Evolutionary conservation across 2,113 vertebrate species (phyloP), one percentile per base, ranked within the genome.

Genomic region (Xerus inauris): DNA sequence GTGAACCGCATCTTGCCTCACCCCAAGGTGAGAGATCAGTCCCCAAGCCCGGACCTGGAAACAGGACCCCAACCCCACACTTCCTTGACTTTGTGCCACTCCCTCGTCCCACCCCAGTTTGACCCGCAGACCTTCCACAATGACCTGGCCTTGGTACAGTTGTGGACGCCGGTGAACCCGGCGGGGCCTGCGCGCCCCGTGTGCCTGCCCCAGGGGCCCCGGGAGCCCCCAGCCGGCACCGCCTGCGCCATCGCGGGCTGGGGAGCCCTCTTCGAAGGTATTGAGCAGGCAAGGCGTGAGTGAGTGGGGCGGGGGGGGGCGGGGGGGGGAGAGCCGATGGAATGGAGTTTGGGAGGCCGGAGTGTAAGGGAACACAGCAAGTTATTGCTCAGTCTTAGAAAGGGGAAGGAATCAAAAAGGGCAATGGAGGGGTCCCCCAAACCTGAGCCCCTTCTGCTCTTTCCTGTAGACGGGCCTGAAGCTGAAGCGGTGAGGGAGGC

Each of bases 221-320:
- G 30, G 0, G 99, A 99, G 89, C 99, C 99, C 49, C 98, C 98
- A 6, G 98, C 98, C 0, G 99, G 99, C 57, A 99, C 99, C 0
- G 67, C 98, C 3, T 99, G 99, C 94, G 98, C 99, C 95, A 99
- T 99, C 14, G 99, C 98, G 0, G 99, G 99, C 84, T 99, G 99
- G 99, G 99, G 99, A 11, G 99, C 99, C 10, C 98, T 99, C 73
- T 99, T 99, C 11, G 99, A 99, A 98, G 99, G 99, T 99, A 96
- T 94, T 51, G 20, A 30, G 30, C n/a, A 0, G 42, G 16, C 42
- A 3, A 49, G 82, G 35, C n/a, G 76, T 19, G 47, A 20, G 20
- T 82, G 67, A n/a, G n/a, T n/a, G n/a, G n/a, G n/a, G n/a, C n/a
- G n/a, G n/a, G n/a, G n/a, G n/a, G n/a, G n/a, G n/a, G n/a, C n/a